A percentile compares a stretch with the other conserved stretches of the same genome.
These are phyloP conservation scores for Varanus komodoensis DNA, from an alignment of 2,113 vertebrate genomes.

Conservation along the genomic window DNA sequence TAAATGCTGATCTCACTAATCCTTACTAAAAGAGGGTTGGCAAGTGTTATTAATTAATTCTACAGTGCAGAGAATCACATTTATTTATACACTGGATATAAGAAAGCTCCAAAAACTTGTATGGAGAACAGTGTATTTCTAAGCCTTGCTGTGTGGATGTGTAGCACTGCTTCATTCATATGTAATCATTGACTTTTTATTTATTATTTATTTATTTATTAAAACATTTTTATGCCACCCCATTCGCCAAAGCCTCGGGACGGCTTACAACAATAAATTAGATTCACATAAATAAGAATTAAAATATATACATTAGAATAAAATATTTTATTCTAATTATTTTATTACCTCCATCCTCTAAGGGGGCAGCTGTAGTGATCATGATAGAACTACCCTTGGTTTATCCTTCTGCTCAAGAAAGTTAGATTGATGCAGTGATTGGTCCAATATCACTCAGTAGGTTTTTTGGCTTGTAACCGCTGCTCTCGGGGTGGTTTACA, in stretches of 20 bases:
- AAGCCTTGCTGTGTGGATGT: neutral
- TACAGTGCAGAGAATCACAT: neutral
- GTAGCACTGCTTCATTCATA: neutral
- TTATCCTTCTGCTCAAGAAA: neutral
- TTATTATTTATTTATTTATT: too few relatives aligned
- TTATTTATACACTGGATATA: neutral
- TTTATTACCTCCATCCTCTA: neutral
- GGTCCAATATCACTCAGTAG: neutral
- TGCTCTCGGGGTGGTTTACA: too few relatives aligned
- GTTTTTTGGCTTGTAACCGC: neutral
- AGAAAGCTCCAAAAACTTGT: neutral
- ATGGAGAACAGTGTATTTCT: neutral
- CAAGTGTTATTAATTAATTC: neutral
- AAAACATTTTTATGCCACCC: too few relatives aligned
- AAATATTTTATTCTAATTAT: too few relatives aligned
- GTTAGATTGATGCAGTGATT: neutral
- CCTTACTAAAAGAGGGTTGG: neutral
- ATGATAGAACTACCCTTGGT: neutral
- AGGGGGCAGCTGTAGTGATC: neutral
- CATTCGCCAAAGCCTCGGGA: too few relatives aligned
- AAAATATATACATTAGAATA: too few relatives aligned
- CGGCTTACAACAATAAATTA: too few relatives aligned
- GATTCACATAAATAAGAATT: too few relatives aligned
- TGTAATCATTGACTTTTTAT: neutral
- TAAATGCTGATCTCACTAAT: neutral